phyloP scores from a whole-genome alignment of 2,113 vertebrate species.

The Brachirus orientalis region DNA sequence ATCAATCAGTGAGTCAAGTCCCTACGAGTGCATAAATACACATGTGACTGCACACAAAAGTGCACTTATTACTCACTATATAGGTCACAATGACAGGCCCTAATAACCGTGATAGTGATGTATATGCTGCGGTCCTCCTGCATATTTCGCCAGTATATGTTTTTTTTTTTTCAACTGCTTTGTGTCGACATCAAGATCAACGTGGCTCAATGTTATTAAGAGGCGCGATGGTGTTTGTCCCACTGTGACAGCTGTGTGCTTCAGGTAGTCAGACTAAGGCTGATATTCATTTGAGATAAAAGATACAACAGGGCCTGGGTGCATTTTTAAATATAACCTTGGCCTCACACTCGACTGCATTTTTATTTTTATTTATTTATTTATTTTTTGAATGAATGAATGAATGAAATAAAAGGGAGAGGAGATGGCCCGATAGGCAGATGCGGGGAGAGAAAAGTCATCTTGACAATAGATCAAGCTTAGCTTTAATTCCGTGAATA shows the following conservation, averaged over 20 bases:
- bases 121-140: not conserved
- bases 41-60: not conserved
- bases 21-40: slow-evolving; percentile 24
- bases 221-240: slow-evolving; percentile 8
- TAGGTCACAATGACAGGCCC: not conserved
- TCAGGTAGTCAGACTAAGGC: slow-evolving; percentile 34
- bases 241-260: slow-evolving; percentile 29
- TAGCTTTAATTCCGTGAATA: slow-evolving; percentile 53
- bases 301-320: slow-evolving; percentile 13
- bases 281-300: slow-evolving; percentile 59
- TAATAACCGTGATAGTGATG: slow-evolving; percentile 3
- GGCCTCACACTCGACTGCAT: slow-evolving; percentile 12
- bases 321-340: slow-evolving; percentile 68
- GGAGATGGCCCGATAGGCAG: slow-evolving; percentile 63
- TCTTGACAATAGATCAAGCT: slow-evolving; percentile 59
- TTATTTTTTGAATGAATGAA: not conserved
- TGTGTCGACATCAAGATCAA: slow-evolving; percentile 41
- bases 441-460: slow-evolving; percentile 58
- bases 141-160: slow-evolving; percentile 16
- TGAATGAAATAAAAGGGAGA: slow-evolving; percentile 23
- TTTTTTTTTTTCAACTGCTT: slow-evolving; percentile 5
- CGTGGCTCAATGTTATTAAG: slow-evolving; percentile 19
- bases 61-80: not conserved
- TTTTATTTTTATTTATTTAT: slow-evolving; percentile 3
- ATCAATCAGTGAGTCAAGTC: slow-evolving; percentile 41